Base-by-base conservation (phyloP, 2,797 vertebrate species). In the Chiroxiphia lanceolata region DNA sequence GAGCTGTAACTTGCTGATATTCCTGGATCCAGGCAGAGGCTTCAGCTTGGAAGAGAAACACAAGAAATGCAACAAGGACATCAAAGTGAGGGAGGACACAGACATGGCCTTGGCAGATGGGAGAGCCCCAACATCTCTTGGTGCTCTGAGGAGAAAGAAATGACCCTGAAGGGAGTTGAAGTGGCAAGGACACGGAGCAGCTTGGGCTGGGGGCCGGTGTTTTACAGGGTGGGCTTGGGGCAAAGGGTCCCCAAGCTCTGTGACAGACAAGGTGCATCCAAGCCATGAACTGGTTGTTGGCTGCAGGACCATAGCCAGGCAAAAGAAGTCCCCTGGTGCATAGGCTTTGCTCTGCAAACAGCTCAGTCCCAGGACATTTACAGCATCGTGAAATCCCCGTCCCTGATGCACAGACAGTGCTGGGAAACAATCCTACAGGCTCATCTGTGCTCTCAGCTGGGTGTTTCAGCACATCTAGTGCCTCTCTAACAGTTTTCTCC, bases 201-300 rank as follows among this genome's bases (percentile, higher is more conserved):
- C 40, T 69, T 0, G 0, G 48, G 10, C 17, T 15, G 27, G 47
- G 47, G 20, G 25, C 26, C 12, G 3, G 6, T 10, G 34, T 27
- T 75, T 90, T 44, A 38, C 13, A 23, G 27, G 20, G 15, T 44
- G 53, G 38, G 17, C 18, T 36, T 38, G 57, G 60, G 65, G 27
- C 47, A 54, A 38, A 59, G 76, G 13, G 47, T 48, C 11, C 33
- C 19, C 11, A 34, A 31, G 53, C 69, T 36, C 70, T 33, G 3
- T 12, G 34, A 13, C 14, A 67, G 17, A 20, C 1, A 1, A 34
- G 36, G 53, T 27, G 60, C 25, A 60, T 10, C 59, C 42, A 15
- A 53, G 50, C 22, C 71, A 33, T 16, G n/a, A 67, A 10, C 23
- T 44, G 27, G 2, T 8, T 76, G 54, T 11, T 56, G 75, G 31